Evolutionary conservation across 2,797 vertebrate species (phyloP), one percentile per base, ranked within the genome.

Genomic region (Manis javanica): DNA sequence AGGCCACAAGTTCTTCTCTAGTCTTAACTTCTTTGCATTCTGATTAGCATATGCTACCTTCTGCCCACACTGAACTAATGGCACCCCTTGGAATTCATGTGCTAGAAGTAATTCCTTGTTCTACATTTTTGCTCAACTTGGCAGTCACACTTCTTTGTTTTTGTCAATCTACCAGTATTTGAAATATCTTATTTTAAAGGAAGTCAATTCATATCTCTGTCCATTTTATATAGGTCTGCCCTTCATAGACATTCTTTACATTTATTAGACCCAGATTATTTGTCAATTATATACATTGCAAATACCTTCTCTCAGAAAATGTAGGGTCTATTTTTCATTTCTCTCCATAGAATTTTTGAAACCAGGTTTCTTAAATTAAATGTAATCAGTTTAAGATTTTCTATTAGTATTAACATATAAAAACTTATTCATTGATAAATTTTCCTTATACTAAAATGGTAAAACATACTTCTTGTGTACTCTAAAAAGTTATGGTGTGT

Each of bases 41-140:
- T 13, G 39, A 68, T 39, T 69, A 90, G 7, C 5, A 16, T 46
- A 46, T 3, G 61, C 2, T 31, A 66, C 3, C 24, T 7, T 51
- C 19, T 53, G 24, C 24, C 24, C 34, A 53, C 21, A 42, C 1
- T 51, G n/a, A 86, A 49, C 2, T 72, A 79, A 57, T 15, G 14
- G 59, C 63, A 3, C 1, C 24, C 77, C 10, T 86, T 86, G 51
- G 42, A 75, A 53, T 42, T 5, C 2, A 16, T 55, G 3, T 51
- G 24, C 2, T 53, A 42, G 46, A 87, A 72, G 13, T 46, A 11
- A 46, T 87, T 77, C 53, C 31, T 9, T 86, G 29, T 31, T 74
- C n/a, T 12, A 51, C 24, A 24, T 23, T 95, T 88, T 94, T 87
- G 24, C 46, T 79, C 82, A 78, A 57, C 14, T 23, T 79, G 63